Percentiles rank a stretch among this genome's conserved stretches.
Evolutionary conservation across 2,888 invertebrate genomes (phyloP).

Genomic region (Pinctada fucata): DNA sequence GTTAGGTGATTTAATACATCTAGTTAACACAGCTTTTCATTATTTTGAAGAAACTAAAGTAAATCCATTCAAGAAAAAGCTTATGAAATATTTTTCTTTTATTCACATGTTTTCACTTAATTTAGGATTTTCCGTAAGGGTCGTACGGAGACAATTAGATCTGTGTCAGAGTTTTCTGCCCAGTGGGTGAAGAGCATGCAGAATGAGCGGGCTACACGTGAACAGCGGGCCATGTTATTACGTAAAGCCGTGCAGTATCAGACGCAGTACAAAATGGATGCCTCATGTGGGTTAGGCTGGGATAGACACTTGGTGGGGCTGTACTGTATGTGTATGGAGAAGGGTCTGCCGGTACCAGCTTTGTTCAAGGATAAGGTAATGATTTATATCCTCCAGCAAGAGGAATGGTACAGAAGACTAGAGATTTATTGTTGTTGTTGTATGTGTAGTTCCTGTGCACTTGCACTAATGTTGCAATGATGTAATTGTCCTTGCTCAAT

Average conservation of each 20-base stretch:
- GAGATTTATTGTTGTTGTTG: neutral
- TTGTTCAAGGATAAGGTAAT: conserved; percentile 59
- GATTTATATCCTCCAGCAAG: neutral
- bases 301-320: conserved; percentile 81
- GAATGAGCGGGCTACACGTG: conserved; percentile 49
- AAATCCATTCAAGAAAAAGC: too few species aligned
- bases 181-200: conserved; percentile 67
- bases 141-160: conserved; percentile 82
- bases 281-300: conserved; percentile 76
- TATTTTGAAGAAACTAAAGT: too few species aligned
- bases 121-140: conserved; percentile 79
- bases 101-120: too few species aligned
- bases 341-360: conserved; percentile 61
- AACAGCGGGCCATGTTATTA: conserved; percentile 54
- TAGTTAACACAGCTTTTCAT: too few species aligned
- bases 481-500: too few species aligned
- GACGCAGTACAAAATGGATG: conserved; percentile 60
- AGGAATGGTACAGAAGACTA: neutral
- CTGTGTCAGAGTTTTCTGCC: conserved; percentile 79
- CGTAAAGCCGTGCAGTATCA: conserved; percentile 61
- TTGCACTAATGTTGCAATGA: neutral
- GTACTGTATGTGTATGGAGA: conserved; percentile 56
- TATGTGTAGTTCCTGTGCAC: neutral
- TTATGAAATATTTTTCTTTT: too few species aligned
- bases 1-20: too few species aligned